Evolutionary conservation across 2,888 invertebrate genomes (phyloP).

Genomic region (Cremastinae sp.): DNA sequence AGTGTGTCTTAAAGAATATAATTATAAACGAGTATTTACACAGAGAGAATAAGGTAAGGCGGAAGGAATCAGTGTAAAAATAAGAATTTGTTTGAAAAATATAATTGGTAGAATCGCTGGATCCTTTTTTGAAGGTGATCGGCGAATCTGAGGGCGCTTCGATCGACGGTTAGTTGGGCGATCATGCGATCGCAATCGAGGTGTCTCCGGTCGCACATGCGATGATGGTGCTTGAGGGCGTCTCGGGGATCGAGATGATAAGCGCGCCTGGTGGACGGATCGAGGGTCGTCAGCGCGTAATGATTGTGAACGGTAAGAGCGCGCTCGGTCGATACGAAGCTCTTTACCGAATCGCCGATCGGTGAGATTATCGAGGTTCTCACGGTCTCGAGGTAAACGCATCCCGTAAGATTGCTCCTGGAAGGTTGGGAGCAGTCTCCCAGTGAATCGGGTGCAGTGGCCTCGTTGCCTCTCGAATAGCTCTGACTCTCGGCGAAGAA

Average conservation of each 20-base stretch:
- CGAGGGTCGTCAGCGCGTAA: slow-evolving; percentile 85
- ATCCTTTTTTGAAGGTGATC: slow-evolving; percentile 71
- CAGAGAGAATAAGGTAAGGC: too few relatives aligned
- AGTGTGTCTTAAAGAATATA: too few relatives aligned
- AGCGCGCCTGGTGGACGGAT: slow-evolving; percentile 81
- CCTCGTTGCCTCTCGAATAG: too few relatives aligned
- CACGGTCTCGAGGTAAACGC: slow-evolving; percentile 81
- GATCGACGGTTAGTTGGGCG: slow-evolving; percentile 71
- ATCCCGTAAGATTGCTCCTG: slow-evolving; percentile 33
- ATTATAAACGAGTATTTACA: too few relatives aligned
- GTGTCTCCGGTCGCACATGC: slow-evolving; percentile 77
- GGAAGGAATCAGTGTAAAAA: slow-evolving; percentile 11
- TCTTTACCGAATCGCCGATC: slow-evolving; percentile 86
- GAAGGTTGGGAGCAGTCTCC: too few relatives aligned
- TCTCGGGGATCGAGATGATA: slow-evolving; percentile 83
- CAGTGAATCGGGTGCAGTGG: too few relatives aligned
- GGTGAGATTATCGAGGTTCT: slow-evolving; percentile 84
- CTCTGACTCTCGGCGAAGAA: slow-evolving; percentile 83
- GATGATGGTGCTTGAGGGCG: slow-evolving; percentile 87
- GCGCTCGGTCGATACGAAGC: slow-evolving; percentile 85
- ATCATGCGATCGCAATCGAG: slow-evolving; percentile 75
- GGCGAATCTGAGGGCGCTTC: slow-evolving; percentile 71
- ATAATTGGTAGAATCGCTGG: slow-evolving; percentile 42
- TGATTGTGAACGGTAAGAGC: slow-evolving; percentile 89
- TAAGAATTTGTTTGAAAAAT: slow-evolving; percentile 31